Conservation (phyloP, 2,113 vertebrate genomes). For the Urocolius indicus region DNA sequence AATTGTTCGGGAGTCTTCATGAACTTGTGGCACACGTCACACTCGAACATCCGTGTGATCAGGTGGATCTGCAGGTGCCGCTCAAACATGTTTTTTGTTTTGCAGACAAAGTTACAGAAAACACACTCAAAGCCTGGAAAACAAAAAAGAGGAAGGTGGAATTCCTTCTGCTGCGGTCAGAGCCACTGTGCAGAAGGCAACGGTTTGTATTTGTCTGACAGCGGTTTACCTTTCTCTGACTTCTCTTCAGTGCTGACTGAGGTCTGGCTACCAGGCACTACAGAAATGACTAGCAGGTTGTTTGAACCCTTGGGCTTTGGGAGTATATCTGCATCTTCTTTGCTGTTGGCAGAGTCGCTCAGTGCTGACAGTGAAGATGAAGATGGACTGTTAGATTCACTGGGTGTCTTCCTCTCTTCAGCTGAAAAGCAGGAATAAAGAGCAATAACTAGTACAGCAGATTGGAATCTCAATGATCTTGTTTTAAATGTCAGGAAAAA, state of each 20-base stretch:
- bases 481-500: not conserved
- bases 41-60: constrained; percentile 99
- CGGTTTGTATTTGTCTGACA: not conserved
- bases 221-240: constrained; percentile 90
- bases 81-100: constrained; percentile 98
- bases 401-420: constrained; percentile 83
- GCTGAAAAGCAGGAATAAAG: constrained; percentile 60
- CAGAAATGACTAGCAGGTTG: constrained; percentile 90
- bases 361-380: constrained; percentile 96
- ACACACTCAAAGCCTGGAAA: constrained; percentile 96
- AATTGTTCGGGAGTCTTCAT: constrained; percentile 99
- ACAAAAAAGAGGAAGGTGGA: not conserved
- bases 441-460: not conserved
- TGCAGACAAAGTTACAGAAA: constrained; percentile 99
- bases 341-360: constrained; percentile 96
- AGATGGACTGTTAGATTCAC: constrained; percentile 91
- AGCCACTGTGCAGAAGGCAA: not conserved
- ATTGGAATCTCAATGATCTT: not conserved
- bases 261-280: constrained; percentile 87
- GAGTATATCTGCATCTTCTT: constrained; percentile 88
- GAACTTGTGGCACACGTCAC: constrained; percentile 99
- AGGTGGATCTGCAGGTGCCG: constrained; percentile 98
- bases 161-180: not conserved
- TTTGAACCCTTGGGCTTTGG: constrained; percentile 88
- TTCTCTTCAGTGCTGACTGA: constrained; percentile 91